Evolutionary conservation across 1,140 invertebrate species (phyloP), one percentile per base, ranked within the genome.

Genomic region (Mya arenaria): DNA sequence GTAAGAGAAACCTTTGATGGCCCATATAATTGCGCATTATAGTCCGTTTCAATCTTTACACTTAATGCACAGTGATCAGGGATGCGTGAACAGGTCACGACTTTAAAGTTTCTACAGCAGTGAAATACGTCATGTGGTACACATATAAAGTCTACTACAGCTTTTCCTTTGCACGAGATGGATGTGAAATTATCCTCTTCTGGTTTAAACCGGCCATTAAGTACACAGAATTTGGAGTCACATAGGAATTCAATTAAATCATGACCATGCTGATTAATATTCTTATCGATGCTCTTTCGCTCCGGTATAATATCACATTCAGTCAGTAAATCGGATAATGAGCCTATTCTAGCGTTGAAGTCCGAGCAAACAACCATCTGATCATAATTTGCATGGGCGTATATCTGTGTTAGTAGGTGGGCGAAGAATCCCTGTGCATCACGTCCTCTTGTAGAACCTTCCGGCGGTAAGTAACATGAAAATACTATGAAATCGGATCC

Each of bases 101-200:
- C 77, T 19, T 71, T 63, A 60, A 48, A 80, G 25, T 36, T 23
- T 32, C 34, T 23, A 71, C 56, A 62, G 23, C n/a, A 71, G 23
- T 6, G 0, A 5, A 71, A 30, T 23, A 30, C 32, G 4, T 68
- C 63, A 37, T 52, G 55, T 13, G 79, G 79, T 8, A 74, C 79
- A 25, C 32, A 63, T 34, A 71, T 55, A 60, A 60, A 73, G 41
- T 80, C 77, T 13, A 80, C 77, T 17, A 80, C 77, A 19, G 77
- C 55, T 15, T 1, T 15, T 28, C 32, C 55, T 34, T 48, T 77
- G 32, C 19, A 32, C 25, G 55, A 39, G 15, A 39, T 52, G n/a
- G 55, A 37, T 19, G 60, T 78, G 48, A 17, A 69, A 28, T 41
- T 68, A 32, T 58, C 77, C 17, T 41, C 36, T 19, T 58, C 65